Percentiles rank a stretch among this genome's conserved stretches.
These are phyloP conservation scores for Epizoanthus rinbou DNA, from an alignment of 92 coral and sea anemone genomes.

Conservation along the genomic window DNA sequence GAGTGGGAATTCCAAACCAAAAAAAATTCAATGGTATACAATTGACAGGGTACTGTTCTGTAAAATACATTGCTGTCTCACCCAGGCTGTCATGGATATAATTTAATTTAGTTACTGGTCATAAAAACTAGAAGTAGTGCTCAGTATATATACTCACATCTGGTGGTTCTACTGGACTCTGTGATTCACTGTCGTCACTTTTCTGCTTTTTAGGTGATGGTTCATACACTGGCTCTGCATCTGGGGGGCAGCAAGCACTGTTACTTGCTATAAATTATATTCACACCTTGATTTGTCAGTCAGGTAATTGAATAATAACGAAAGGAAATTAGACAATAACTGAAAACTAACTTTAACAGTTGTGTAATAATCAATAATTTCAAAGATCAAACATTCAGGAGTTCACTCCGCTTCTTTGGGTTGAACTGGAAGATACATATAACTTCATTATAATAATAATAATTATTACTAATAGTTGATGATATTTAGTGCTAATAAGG, in stretches of 20 bases:
- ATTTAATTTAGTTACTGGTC: background rate
- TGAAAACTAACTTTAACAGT: background rate
- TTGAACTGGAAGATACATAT: no score
- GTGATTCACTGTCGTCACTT: constrained; percentile 69
- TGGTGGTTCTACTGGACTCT: constrained; percentile 81
- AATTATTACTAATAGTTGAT: no score
- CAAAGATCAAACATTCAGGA: background rate
- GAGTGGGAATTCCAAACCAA: no score
- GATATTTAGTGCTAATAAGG: no score
- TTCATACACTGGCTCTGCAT: constrained; percentile 69
- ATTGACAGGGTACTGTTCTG: no score
- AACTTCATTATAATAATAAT: no score
- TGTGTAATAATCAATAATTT: background rate
- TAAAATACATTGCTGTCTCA: no score
- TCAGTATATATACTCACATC: constrained; percentile 62
- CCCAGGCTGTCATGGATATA: no score
- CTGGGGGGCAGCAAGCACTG: constrained; percentile 13
- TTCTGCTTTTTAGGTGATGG: constrained; percentile 78
- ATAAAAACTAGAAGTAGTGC: background rate
- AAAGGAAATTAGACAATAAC: background rate
- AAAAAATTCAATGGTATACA: no score
- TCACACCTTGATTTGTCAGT: no score
- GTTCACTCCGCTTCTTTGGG: background rate
- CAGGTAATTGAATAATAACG: no score
- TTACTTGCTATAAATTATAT: no score